Evolutionary conservation across 1,140 invertebrate genomes (phyloP).

Genomic region (Aleiodes sp.): DNA sequence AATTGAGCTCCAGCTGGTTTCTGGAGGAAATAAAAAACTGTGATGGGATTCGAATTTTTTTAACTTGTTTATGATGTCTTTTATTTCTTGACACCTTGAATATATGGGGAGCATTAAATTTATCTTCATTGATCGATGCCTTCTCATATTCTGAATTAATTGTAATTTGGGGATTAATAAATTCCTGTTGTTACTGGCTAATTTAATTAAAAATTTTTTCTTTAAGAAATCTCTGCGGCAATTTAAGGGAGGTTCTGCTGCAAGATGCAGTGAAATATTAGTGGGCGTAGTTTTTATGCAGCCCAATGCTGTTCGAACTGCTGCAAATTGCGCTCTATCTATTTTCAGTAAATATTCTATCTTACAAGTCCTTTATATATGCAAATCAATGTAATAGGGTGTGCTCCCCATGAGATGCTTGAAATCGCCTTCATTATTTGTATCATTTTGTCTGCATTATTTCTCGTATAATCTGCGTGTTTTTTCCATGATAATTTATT

Average conservation of each 20-base stretch:
- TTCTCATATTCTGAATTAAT: too few relatives aligned
- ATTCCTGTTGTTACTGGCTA: background rate
- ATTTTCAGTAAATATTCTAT: background rate
- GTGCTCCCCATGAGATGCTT: conserved; percentile 33
- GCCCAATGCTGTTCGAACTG: conserved; percentile 24
- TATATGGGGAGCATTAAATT: too few relatives aligned
- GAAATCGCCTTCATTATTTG: conserved; percentile 27
- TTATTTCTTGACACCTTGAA: too few relatives aligned
- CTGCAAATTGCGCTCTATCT: conserved; percentile 33
- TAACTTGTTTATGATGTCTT: too few relatives aligned
- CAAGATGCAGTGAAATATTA: conserved; percentile 23
- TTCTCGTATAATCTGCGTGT: conserved; percentile 23
- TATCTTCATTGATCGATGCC: too few relatives aligned
- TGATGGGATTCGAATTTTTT: too few relatives aligned
- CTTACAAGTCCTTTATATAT: conserved; percentile 35
- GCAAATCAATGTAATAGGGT: conserved; percentile 24
- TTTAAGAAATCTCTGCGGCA: conserved; percentile 26
- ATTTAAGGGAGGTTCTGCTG: conserved; percentile 11
- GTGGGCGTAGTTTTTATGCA: conserved; percentile 35
- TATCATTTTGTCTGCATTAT: conserved; percentile 17
- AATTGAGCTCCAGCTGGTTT: too few relatives aligned
- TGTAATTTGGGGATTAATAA: background rate
- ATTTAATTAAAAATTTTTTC: conserved; percentile 13
- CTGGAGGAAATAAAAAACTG: too few relatives aligned
- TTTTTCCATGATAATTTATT: conserved; percentile 31